Evolutionary conservation across 2,888 invertebrate genomes (phyloP), one percentile per base, ranked within the genome.

Genomic region (Dicyrtomina minuta): DNA sequence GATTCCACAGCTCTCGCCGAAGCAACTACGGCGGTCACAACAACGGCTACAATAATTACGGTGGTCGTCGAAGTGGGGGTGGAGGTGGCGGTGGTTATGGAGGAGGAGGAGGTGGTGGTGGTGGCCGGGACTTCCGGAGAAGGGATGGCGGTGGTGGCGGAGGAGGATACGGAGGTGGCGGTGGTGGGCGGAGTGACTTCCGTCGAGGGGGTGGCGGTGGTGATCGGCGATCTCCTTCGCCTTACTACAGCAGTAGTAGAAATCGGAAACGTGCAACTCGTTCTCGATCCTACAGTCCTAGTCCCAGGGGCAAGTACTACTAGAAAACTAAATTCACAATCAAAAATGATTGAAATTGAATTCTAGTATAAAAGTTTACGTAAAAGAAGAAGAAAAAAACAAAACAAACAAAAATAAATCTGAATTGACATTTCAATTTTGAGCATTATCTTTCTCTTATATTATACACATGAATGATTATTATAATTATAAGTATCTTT

Each of bases 261-360:
- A 84, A 72, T 49, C 62, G 77, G 46, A 88, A 89, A 81, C 90
- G 90, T 77, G 86, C 90, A 70, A 90, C 90, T 75, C 88, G 90
- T 79, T 91, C 88, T 70, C 84, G 88, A 70, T 88, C 91, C 74
- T 90, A 90, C 83, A 89, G 90, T 79, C 91, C 90, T 82, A 89
- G 90, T 90, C 26, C 55, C 4, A 46, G 46, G 46, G 33, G 33
- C 33, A 58, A 58, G 58, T 58, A 58, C 58, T 58, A 58, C 58
- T 58, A 33, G 8, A 33, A 33, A 33, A 33, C n/a, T n/a, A n/a
- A n/a, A n/a, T n/a, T n/a, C n/a, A n/a, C n/a, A 33, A 33, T 33
- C 33, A 33, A 33, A 33, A 33, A 33, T 33, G 3, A 33, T 33
- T 33, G 33, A 33, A 33, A 5, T 33, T 8, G n/a, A n/a, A n/a